Evolutionary conservation across 2,888 invertebrate species (phyloP), one percentile per base, ranked within the genome.

Genomic region (Metacarcinus magister): DNA sequence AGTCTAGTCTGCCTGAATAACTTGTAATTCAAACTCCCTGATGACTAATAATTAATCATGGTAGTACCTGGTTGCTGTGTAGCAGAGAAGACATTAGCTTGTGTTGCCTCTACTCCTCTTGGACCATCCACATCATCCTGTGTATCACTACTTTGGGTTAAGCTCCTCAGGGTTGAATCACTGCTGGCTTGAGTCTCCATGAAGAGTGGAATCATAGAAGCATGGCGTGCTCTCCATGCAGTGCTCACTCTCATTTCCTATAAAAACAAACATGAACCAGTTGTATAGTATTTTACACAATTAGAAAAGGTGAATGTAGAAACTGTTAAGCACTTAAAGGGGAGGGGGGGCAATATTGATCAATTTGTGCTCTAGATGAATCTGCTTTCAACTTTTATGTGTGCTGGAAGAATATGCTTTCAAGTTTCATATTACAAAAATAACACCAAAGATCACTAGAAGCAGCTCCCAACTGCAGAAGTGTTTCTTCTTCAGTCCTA

Each of bases 161-260:
- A 46, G 46, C 94, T 90, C 32, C 95, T 92, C 75, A 96, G 94
- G 39, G 48, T 8, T 93, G n/a, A 95, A 44, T 96, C 95, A 32
- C 46, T 67, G 46, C 90, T 93, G 5, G 98, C 97, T 87, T 98
- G 97, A 0, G 98, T 98, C 92, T 98, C 98, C 0, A 98, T 98
- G 97, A 98, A 98, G 97, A 98, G 97, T 0, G n/a, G n/a, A n/a
- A 98, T 98, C 97, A 98, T 98, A 0, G 98, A 98, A 10, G 98
- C 97, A 97, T 98, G 98, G 89, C 98, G 98, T 67, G 98, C 97
- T 93, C 98, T 98, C 98, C 98, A 98, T 46, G 98, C 98, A 0
- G 98, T 97, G 91, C 97, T 97, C 94, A 98, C 97, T 90, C 97
- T 97, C 97, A 98, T 98, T 67, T 98, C 98, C 95, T 97, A 92